A percentile compares a stretch with the other conserved stretches of the same genome.
These are phyloP conservation scores for Squalus acanthias DNA, from an alignment of 2,797 vertebrate genomes.

Conservation along the genomic window DNA sequence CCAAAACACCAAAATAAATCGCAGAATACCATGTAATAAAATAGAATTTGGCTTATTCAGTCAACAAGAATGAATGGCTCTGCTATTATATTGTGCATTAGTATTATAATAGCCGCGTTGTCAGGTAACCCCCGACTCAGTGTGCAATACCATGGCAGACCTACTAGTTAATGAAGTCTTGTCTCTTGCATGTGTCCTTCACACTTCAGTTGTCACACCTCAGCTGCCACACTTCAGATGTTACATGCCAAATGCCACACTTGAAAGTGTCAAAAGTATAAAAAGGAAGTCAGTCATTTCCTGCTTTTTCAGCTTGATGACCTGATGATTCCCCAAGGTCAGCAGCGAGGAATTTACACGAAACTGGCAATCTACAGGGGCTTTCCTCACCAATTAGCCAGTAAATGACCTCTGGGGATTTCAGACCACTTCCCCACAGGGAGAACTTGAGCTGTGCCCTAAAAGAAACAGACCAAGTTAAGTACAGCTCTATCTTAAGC, in stretches of 20 bases:
- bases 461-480: neutral
- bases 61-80: neutral
- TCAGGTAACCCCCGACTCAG: neutral
- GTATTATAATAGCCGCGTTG: neutral
- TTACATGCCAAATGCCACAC: neutral
- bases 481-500: neutral
- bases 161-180: neutral
- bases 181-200: neutral
- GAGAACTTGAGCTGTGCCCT: neutral
- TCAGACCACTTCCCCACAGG: neutral
- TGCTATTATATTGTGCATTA: neutral
- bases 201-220: neutral
- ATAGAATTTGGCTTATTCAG: neutral
- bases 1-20: neutral
- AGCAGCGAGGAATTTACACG: neutral
- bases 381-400: neutral
- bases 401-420: neutral
- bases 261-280: neutral
- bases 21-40: neutral
- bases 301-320: neutral
- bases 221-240: neutral
- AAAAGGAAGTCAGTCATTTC: neutral
- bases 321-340: neutral
- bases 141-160: neutral
- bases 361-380: neutral